phyloP scores from a whole-genome alignment of 2,113 vertebrate genomes.

The Ophiodon elongatus region DNA sequence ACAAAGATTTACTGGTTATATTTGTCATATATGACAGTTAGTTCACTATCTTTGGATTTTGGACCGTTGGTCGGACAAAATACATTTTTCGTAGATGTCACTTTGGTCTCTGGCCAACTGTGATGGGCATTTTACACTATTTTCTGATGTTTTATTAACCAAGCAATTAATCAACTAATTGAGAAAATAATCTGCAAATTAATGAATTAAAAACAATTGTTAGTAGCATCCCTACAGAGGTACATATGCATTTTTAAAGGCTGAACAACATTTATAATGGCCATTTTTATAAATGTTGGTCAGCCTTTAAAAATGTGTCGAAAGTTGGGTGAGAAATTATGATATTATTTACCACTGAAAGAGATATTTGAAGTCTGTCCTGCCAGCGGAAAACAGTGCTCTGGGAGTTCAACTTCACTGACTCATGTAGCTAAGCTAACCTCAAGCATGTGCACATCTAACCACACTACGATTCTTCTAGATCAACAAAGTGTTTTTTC shows the following conservation, averaged over 20 bases:
- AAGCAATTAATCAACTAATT: background rate
- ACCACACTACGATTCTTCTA: constrained; percentile 75
- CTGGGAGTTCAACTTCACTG: constrained; percentile 58
- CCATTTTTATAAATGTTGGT: too few relatives aligned
- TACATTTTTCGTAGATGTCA: background rate
- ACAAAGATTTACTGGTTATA: background rate
- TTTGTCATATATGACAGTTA: background rate
- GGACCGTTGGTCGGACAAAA: background rate
- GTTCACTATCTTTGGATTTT: background rate
- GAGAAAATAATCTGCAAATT: background rate
- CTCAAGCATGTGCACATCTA: constrained; percentile 76
- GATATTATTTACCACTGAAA: constrained; percentile 48
- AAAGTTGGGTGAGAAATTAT: constrained; percentile 28
- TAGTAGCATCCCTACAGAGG: background rate
- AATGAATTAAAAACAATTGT: background rate
- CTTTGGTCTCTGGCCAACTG: background rate
- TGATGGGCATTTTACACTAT: background rate
- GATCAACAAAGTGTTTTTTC: constrained; percentile 67
- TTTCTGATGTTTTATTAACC: background rate
- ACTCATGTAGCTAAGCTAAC: constrained; percentile 60
- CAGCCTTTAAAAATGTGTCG: background rate
- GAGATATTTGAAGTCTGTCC: constrained; percentile 61
- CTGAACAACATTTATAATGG: background rate
- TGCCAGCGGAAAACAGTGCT: constrained; percentile 62
- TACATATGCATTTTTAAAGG: background rate